These are phyloP conservation scores for Apodemus speciosus DNA, from an alignment of 2,113 vertebrate genomes.

Conservation along the genomic window DNA sequence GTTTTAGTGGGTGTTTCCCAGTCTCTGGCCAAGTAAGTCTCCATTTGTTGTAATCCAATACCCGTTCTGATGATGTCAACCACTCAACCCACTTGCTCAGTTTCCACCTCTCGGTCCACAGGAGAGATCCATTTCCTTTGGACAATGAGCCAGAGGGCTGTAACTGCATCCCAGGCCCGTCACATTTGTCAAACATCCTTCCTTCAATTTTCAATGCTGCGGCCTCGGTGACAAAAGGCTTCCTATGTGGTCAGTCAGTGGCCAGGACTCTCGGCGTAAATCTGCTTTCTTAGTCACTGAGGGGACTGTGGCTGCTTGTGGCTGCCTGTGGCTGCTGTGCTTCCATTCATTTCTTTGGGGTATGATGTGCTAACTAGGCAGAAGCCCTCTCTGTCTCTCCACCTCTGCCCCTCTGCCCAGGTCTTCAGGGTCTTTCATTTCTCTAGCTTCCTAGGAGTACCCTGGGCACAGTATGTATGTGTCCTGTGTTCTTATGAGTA, in stretches of 20 bases:
- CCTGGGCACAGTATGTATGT: neutral
- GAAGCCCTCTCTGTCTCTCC: neutral
- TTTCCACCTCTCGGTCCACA: slow-evolving; percentile 79
- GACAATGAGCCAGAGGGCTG: slow-evolving; percentile 75
- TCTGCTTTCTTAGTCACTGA: slow-evolving; percentile 6
- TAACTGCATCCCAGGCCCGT: slow-evolving; percentile 78
- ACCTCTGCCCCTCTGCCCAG: neutral
- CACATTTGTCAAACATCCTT: slow-evolving; percentile 81
- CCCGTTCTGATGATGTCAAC: slow-evolving; percentile 87
- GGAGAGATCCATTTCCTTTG: slow-evolving; percentile 84
- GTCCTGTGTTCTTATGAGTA: neutral
- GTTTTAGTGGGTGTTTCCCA: slow-evolving; percentile 87
- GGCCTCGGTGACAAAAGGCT: slow-evolving; percentile 69
- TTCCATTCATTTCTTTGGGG: neutral
- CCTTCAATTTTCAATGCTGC: slow-evolving; percentile 70
- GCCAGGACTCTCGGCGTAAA: neutral
- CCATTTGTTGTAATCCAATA: slow-evolving; percentile 86
- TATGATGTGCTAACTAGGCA: neutral
- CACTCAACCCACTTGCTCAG: slow-evolving; percentile 78
- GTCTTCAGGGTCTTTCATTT: neutral
- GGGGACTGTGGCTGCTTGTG: neutral
- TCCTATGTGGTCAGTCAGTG: slow-evolving; percentile 55
- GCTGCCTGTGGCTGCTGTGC: neutral
- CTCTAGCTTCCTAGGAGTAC: neutral
- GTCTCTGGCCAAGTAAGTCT: slow-evolving; percentile 79